A percentile compares a stretch with the other conserved stretches of the same genome.
These are phyloP conservation scores for Aricia agestis DNA, from an alignment of 1,140 invertebrate genomes.

Conservation along the genomic window DNA sequence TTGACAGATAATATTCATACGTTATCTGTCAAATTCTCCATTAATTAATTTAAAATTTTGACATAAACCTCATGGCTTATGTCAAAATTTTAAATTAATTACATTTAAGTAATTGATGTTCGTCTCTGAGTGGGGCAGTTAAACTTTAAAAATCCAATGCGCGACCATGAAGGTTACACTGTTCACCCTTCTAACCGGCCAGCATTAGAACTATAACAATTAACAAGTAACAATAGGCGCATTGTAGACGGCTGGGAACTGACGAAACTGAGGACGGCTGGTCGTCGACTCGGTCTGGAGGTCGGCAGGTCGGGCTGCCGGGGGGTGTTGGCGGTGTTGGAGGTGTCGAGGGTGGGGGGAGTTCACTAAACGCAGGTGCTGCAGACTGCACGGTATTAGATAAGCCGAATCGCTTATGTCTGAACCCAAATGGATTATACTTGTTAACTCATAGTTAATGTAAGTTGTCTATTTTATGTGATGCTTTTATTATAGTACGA, in stretches of 20 bases:
- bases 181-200: background rate
- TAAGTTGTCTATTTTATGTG: too few species aligned
- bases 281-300: slow-evolving; percentile 8
- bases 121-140: too few species aligned
- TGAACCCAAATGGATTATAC: background rate
- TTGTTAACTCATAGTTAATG: too few species aligned
- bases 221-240: background rate
- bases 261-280: background rate
- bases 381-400: background rate
- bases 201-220: background rate
- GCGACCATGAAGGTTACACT: background rate
- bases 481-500: too few species aligned
- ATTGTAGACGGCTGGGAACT: background rate
- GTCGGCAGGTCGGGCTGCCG: background rate
- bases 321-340: background rate
- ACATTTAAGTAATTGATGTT: too few species aligned
- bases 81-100: too few species aligned
- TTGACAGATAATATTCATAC: too few species aligned
- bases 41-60: too few species aligned
- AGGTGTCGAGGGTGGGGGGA: background rate
- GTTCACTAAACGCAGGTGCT: background rate
- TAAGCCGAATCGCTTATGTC: background rate
- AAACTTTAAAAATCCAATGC: background rate
- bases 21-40: too few species aligned
- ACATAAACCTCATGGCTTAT: too few species aligned